Evolutionary conservation across 2,797 vertebrate species (phyloP).

Genomic region (Anisognathus igniventris): DNA sequence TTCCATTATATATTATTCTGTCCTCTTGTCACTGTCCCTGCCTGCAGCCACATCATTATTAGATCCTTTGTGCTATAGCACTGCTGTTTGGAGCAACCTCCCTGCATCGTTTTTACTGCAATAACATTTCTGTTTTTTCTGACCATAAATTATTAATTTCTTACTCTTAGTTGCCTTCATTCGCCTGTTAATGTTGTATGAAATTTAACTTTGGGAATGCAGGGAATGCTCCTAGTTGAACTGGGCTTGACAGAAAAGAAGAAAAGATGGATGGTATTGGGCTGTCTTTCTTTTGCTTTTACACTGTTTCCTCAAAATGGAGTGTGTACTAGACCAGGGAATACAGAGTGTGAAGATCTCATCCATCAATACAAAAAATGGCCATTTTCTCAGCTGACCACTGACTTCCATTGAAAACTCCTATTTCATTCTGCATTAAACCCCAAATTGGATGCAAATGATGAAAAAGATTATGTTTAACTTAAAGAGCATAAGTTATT

Average conservation of each 20-base stretch:
- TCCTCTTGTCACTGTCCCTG: background rate
- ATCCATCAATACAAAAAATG: background rate
- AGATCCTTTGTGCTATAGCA: background rate
- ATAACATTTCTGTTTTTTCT: background rate
- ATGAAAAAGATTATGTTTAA: background rate
- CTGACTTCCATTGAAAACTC: background rate
- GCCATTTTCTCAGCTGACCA: background rate
- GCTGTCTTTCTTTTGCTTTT: background rate
- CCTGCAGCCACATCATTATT: background rate
- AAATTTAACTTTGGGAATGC: background rate
- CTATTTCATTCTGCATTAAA: background rate
- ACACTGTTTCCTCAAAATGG: background rate
- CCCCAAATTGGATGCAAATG: background rate
- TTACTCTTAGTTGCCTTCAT: background rate
- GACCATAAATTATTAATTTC: background rate
- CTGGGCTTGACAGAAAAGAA: background rate
- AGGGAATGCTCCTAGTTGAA: background rate
- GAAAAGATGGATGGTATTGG: background rate
- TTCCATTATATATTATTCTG: background rate
- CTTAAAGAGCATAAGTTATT: background rate
- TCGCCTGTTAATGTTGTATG: background rate
- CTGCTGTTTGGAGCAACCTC: background rate
- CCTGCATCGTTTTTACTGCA: background rate
- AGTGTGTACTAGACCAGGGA: background rate
- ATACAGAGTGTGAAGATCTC: background rate